Base-by-base conservation (phyloP, 1,140 invertebrate genomes). In the Eubasilissa regina region DNA sequence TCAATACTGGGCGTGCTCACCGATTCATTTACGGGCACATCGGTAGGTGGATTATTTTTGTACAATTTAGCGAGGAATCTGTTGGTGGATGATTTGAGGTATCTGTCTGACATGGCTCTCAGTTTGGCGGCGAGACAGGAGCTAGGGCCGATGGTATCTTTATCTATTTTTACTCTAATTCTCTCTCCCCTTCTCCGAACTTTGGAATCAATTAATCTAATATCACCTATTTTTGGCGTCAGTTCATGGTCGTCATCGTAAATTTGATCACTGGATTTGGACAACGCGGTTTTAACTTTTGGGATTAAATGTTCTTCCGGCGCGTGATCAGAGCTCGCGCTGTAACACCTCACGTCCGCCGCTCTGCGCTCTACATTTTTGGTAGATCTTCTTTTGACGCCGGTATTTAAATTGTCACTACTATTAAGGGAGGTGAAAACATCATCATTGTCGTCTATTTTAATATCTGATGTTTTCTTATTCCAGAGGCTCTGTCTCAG, bases 11-110 rank as follows among this genome's bases (percentile, higher is more conserved):
- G 79, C 0, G 80, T 77, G 25, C 13, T 70, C 4, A 47, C 66
- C 10, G 47, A 45, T 11, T 83, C 79, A 7, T 43, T 66, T 21
- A 51, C 43, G 7, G 77, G 74, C 4, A 85, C 84, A 11, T 87
- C 87, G 77, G 10, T 80, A 45, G 88, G 85, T 6, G 84, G 85
- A 55, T 84, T 85, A 82, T 86, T 86, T 84, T 90, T 92, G 81
- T 94, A 94, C 45, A 94, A 88, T 86, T 93, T 94, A 3, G 92
- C 92, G 51, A 94, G 89, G 83, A 94, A 89, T 87, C 88, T 91
- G 81, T 91, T 93, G 9, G 93, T 93, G 0, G 93, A 93, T 66
- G 91, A 92, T 84, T 93, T 93, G 3, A 94, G 84, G 84, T 93
- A 93, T 85, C 90, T 91, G 84, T 94, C 93, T 15, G 93, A 94